Evolutionary conservation across 2,797 vertebrate genomes (phyloP), one percentile per base, ranked within the genome.

Genomic region (Crocidura indochinensis): DNA sequence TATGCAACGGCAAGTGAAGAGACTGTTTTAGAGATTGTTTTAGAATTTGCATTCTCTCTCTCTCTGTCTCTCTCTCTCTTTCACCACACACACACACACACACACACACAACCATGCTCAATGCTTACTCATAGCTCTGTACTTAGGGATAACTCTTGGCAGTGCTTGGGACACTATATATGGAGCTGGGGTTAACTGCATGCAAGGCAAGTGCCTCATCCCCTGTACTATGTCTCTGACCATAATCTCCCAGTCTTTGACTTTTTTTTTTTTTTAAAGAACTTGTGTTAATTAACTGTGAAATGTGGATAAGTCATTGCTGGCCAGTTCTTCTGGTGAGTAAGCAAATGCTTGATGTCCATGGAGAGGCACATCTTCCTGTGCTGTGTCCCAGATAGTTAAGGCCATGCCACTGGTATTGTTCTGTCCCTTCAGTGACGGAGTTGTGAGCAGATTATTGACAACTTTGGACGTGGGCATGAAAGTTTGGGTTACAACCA

Each of bases 241-340:
- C 2, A 38, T 5, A 38, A 38, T 22, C 44, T 67, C 65, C 20
- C 73, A 76, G 71, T 91, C 38, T 85, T 71, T 62, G 78, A 44
- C 20, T 8, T 8, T 29, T 81, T 92, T 92, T 87, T 22, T 56
- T 60, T 60, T 5, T 53, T 14, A 74, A 78, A 75, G 91, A 73
- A 0, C 0, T 38, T 49, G 26, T 84, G 56, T 74, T 68, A 56
- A 73, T 84, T 93, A 60, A 47, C 83, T 14, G 65, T 94, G 78
- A 71, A 91, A 81, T 84, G 74, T 87, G 53, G 69, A 62, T 71
- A 19, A 68, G 38, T 15, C 84, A 10, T 26, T 86, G 56, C 62
- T 91, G n/a, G 46, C 51, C 80, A 62, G 78, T 78, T 26, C 44
- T 67, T 79, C 31, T 47, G 67, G 47, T 12, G 44, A 88, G 44